Conservation (phyloP, 2,113 vertebrate genomes). For the Xiphophorus maculatus region DNA sequence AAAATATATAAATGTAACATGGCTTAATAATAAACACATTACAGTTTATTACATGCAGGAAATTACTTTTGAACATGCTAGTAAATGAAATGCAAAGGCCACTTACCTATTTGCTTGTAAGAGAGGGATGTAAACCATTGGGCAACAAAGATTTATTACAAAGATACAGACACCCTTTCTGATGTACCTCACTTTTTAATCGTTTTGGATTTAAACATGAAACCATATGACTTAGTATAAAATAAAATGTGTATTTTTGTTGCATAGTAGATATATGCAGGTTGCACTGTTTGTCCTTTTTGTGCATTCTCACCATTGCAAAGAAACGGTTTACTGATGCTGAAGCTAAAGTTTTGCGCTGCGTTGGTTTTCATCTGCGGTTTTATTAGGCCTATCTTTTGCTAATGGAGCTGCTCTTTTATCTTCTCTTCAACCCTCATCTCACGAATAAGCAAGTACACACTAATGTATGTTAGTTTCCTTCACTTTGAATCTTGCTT, state of each 20-base stretch:
- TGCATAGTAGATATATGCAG: not conserved
- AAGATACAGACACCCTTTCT: slow-evolving; percentile 3
- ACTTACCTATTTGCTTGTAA: not conserved
- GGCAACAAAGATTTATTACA: slow-evolving; percentile 7
- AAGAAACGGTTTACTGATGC: slow-evolving; percentile 6
- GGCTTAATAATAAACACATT: not conserved
- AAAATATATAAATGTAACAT: not conserved
- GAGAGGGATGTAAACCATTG: slow-evolving; percentile 11
- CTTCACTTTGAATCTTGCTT: slow-evolving; percentile 4
- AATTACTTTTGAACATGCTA: not conserved
- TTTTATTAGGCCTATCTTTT: not conserved
- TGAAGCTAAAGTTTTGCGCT: not conserved
- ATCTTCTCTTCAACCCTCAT: slow-evolving; percentile 2
- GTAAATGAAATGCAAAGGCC: not conserved
- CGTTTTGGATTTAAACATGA: slow-evolving; percentile 5
- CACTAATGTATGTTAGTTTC: slow-evolving; percentile 20
- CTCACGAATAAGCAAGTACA: slow-evolving; percentile 20
- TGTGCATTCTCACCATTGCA: slow-evolving; percentile 11
- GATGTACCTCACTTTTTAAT: slow-evolving; percentile 28
- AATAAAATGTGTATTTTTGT: slow-evolving; percentile 11
- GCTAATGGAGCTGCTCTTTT: slow-evolving; percentile 6
- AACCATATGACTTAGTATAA: slow-evolving; percentile 6
- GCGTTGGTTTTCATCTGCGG: slow-evolving; percentile 3
- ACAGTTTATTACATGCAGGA: not conserved
- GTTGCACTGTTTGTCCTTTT: slow-evolving; percentile 4